Evolutionary conservation across 2,113 vertebrate genomes (phyloP), one percentile per base, ranked within the genome.

Genomic region (Calypte anna): DNA sequence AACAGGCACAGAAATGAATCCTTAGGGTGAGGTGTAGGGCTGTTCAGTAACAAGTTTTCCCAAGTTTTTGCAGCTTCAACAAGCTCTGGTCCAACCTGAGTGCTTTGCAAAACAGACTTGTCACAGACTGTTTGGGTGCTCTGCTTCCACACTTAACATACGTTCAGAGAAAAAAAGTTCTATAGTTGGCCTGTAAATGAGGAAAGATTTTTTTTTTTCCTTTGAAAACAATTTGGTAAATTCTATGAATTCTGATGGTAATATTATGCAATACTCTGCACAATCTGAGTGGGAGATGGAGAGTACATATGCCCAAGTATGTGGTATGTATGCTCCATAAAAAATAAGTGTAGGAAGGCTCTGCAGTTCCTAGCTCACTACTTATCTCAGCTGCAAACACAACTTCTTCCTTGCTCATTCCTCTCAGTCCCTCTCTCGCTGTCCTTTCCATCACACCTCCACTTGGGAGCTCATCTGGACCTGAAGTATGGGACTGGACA

Each of bases 191-290:
- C 59, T 43, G 33, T 43, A 86, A 82, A 86, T 5, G 59, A 31
- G 61, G 68, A 63, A 88, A 87, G 87, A 3, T 86, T 31, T 85
- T 88, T 33, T 85, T 88, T 82, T 50, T 31, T 3, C 55, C n/a
- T 81, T 67, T 57, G 51, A 51, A 75, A 88, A 75, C 67, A 82
- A 53, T 73, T 66, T 3, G 3, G 48, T 69, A 63, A 86, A 69
- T 92, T 92, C 91, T 87, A 18, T 89, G 82, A 75, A 93, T 92
- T 94, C 77, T 83, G 84, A 50, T 55, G 69, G 73, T 36, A 38
- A 3, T 44, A 86, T 95, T 95, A 95, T 58, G 62, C 89, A 94
- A 92, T 57, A 21, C 33, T 40, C 74, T 6, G 66, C 70, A 2
- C 19, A 18, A 69, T 75, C 15, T 2, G 73, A 91, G 88, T 86